These are phyloP conservation scores for Drosophila lowei DNA, from an alignment of 1,140 invertebrate species.

Conservation along the genomic window DNA sequence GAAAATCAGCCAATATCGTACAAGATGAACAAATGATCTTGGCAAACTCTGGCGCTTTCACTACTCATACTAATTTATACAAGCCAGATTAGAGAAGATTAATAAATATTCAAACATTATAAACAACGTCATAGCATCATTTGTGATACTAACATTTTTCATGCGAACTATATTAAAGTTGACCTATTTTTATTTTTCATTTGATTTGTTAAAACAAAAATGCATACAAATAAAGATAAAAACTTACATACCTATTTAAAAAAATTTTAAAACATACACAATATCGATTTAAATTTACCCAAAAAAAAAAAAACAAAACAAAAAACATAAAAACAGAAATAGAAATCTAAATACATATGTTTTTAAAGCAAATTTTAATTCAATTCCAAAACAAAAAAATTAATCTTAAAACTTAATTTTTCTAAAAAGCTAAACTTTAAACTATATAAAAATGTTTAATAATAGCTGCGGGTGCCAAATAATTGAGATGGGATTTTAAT, in stretches of 20 bases:
- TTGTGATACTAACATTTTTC: slow-evolving; percentile 60
- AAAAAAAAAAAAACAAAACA: not conserved
- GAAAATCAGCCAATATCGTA: slow-evolving; percentile 64
- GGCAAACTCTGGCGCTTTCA: slow-evolving; percentile 61
- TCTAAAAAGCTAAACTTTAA: too few relatives aligned
- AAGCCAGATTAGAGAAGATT: slow-evolving; percentile 35
- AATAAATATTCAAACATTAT: slow-evolving; percentile 29
- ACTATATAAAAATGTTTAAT: too few relatives aligned
- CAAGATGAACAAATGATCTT: slow-evolving; percentile 66
- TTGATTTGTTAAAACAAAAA: slow-evolving; percentile 2
- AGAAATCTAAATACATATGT: slow-evolving; percentile 11
- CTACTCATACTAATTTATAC: slow-evolving; percentile 54
- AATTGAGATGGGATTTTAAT: too few relatives aligned
- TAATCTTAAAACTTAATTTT: too few relatives aligned
- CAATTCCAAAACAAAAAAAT: too few relatives aligned
- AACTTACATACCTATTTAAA: too few relatives aligned
- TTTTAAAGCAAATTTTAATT: too few relatives aligned
- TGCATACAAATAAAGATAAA: too few relatives aligned
- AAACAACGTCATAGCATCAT: slow-evolving; percentile 45
- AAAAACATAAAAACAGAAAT: slow-evolving; percentile 3
- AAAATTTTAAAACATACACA: not conserved
- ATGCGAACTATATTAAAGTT: slow-evolving; percentile 29
- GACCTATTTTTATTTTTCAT: slow-evolving; percentile 32
- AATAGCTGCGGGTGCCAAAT: too few relatives aligned
- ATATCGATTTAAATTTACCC: too few relatives aligned